phyloP scores from a whole-genome alignment of 2,888 invertebrate species.

The Heliconius erato region DNA sequence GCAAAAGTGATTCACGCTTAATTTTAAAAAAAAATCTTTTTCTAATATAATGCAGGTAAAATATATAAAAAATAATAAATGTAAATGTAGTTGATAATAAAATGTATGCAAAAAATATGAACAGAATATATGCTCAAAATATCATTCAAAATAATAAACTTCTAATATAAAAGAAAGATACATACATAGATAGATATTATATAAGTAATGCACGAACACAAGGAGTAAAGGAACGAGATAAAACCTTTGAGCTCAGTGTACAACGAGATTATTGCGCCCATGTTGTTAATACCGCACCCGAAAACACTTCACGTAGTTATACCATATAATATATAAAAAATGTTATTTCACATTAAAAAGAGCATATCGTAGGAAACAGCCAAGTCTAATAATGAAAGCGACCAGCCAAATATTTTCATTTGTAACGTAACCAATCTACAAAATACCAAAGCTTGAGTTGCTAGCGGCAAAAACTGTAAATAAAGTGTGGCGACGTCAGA shows the following conservation, averaged over 20 bases:
- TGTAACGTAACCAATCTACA: slow-evolving; percentile 50
- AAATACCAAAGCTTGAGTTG: slow-evolving; percentile 64
- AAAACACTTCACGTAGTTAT: slow-evolving; percentile 55
- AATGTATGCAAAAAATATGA: background rate
- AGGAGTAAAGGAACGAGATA: slow-evolving; percentile 63
- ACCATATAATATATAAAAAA: slow-evolving; percentile 42
- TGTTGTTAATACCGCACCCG: slow-evolving; percentile 64
- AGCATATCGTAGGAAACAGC: slow-evolving; percentile 75
- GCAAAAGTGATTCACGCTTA: background rate
- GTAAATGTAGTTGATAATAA: background rate
- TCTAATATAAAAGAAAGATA: background rate
- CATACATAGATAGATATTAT: slow-evolving; percentile 17
- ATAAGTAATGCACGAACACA: slow-evolving; percentile 47
- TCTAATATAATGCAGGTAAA: background rate
- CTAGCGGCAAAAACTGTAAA: slow-evolving; percentile 74
- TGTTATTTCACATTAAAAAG: slow-evolving; percentile 65
- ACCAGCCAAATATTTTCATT: slow-evolving; percentile 77
- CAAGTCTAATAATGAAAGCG: slow-evolving; percentile 78
- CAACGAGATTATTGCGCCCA: slow-evolving; percentile 45
- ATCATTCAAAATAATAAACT: slow-evolving; percentile 2
- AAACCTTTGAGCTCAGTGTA: slow-evolving; percentile 59
- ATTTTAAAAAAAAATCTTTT: background rate
- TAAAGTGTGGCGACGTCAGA: slow-evolving; percentile 64
- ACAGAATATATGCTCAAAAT: background rate
- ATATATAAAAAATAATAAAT: background rate